A percentile compares a stretch with the other conserved stretches of the same genome.
Conservation (phyloP, 1,140 invertebrate genomes). For the Drosophila sechellia region DNA sequence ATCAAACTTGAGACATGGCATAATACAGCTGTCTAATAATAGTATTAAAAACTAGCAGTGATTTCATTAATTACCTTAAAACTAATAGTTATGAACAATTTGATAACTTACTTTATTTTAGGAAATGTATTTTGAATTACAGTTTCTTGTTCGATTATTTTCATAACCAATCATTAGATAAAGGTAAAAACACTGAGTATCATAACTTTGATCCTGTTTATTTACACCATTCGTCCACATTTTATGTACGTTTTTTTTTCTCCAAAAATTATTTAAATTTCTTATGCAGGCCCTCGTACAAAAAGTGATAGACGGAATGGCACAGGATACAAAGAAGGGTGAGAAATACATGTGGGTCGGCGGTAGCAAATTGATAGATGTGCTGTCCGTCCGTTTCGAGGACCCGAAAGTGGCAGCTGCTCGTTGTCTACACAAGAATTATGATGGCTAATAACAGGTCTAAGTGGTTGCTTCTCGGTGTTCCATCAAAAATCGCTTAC, state of each 20-base stretch:
- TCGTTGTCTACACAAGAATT: conserved; percentile 45
- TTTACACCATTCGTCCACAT: background rate
- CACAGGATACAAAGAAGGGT: conserved; percentile 5
- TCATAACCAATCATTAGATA: too few relatives aligned
- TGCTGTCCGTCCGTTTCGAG: conserved; percentile 15
- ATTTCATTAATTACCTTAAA: too few relatives aligned
- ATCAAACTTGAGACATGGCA: too few relatives aligned
- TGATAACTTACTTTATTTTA: too few relatives aligned
- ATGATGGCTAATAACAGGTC: conserved; percentile 60
- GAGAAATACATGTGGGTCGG: conserved; percentile 46
- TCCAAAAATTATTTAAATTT: conserved; percentile 69
- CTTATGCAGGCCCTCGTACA: conserved; percentile 53
- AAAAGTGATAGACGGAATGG: conserved; percentile 31
- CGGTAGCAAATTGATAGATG: conserved; percentile 69
- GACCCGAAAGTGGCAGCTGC: conserved; percentile 58
- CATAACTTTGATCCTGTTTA: background rate
- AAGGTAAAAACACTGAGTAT: background rate
- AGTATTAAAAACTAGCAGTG: too few relatives aligned
- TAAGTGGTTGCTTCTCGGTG: conserved; percentile 47
- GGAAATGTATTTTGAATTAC: too few relatives aligned
- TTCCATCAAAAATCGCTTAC: conserved; percentile 47
- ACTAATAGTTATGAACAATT: too few relatives aligned
- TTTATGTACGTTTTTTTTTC: conserved; percentile 35
- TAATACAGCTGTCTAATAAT: too few relatives aligned
- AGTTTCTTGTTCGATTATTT: background rate